Percentiles rank a stretch among this genome's conserved stretches.
These are phyloP conservation scores for Schizopygopsis malacanthus DNA, from an alignment of 2,797 vertebrate species.

Conservation along the genomic window DNA sequence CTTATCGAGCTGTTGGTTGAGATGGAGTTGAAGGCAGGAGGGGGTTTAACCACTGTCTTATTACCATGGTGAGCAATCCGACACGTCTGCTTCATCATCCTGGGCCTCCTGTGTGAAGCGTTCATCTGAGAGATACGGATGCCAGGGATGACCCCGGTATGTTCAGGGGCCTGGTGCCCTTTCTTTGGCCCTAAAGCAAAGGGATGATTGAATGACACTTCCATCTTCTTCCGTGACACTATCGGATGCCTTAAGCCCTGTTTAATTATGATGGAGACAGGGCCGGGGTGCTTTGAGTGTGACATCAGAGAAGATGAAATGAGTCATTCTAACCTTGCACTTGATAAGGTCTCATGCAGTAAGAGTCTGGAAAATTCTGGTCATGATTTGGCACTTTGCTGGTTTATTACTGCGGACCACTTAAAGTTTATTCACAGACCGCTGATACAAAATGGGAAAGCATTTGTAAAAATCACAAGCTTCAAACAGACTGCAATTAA, in stretches of 20 bases:
- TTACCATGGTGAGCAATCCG: constrained; percentile 58
- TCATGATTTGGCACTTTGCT: constrained; percentile 6
- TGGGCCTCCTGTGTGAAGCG: background rate
- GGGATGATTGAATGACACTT: constrained; percentile 62
- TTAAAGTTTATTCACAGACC: background rate
- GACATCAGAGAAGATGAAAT: constrained; percentile 27
- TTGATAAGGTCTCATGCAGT: background rate
- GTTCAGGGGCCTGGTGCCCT: constrained; percentile 36
- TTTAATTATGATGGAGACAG: constrained; percentile 46
- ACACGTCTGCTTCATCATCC: constrained; percentile 29
- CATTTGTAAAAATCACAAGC: background rate
- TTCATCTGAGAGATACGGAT: constrained; percentile 60
- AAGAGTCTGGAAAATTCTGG: background rate
- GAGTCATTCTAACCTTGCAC: constrained; percentile 8
- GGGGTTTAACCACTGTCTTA: constrained; percentile 69
- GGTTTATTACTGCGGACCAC: background rate
- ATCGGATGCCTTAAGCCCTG: constrained; percentile 43
- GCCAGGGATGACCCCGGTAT: constrained; percentile 58
- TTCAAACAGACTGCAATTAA: background rate
- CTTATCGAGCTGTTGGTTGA: constrained; percentile 51
- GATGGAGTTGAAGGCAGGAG: constrained; percentile 52
- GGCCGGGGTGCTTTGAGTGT: constrained; percentile 6
- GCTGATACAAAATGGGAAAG: background rate
- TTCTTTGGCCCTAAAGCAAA: constrained; percentile 43
- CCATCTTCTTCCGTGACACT: constrained; percentile 17